Evolutionary conservation across 2,797 vertebrate species (phyloP), one percentile per base, ranked within the genome.

Genomic region (Enteromius anoplus): DNA sequence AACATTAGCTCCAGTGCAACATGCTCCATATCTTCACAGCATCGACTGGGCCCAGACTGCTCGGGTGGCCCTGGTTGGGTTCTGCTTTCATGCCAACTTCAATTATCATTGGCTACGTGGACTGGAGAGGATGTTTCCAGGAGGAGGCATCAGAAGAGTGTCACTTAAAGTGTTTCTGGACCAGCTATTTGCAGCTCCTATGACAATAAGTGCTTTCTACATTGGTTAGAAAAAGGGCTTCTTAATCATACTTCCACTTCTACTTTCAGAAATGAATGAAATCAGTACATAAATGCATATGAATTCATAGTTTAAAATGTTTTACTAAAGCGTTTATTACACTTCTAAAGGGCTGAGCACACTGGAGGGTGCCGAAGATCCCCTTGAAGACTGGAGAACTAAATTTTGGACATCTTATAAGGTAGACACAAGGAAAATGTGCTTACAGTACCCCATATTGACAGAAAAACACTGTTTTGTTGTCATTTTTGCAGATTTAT

Each of bases 401-500:
- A 95, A 94, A 87, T 96, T 95, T 88, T 94, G 92, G 94, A 92
- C 90, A 11, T 95, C 95, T 78, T 96, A 95, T 88, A 93, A 94
- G 92, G 95, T 95, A 64, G 6, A 29, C 17, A 47, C 2, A 64
- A 12, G 55, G n/a, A 60, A 14, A 42, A 42, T 42, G 40, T 42
- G 9, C 40, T 9, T 7, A 8, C 7, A 42, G 40, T 8, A 42
- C 7, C 9, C 7, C 40, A 42, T 40, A 40, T 9, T 40, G 37
- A 37, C 37, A 40, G 37, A 40, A 8, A 40, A 40, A 40, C 37
- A 40, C 37, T n/a, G n/a, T n/a, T n/a, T 40, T 40, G 37, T 8
- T 40, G 37, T 8, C 37, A 40, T 40, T 40, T 40, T 2, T 40
- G 40, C 8, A 40, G 40, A 9, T 40, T 40, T 40, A 40, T 40